Evolutionary conservation across 2,113 vertebrate species (phyloP), one percentile per base, ranked within the genome.

Genomic region (Cryptomyrus ogoouensis): DNA sequence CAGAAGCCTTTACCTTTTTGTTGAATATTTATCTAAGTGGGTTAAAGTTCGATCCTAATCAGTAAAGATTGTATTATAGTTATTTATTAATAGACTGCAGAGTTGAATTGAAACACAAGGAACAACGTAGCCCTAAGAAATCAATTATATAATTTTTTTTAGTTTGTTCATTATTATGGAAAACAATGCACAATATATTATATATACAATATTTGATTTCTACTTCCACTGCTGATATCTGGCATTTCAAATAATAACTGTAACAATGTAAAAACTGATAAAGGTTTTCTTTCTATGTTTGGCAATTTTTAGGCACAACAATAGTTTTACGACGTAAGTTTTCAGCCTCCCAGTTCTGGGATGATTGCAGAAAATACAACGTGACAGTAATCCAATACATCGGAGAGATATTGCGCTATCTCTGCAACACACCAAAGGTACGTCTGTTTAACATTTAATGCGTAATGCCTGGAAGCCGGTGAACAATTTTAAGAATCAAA

Each of bases 281-380:
- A 42, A 52, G 19, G n/a, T 39, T 31, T 87, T 52, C 24, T 52
- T 62, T 44, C 44, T 58, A 12, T 88, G 49, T 56, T 31, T 42
- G 24, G 87, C 8, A 56, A 87, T 27, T 53, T 50, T 1, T 91
- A 98, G 97, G 97, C 88, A 96, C 96, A 17, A 97, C 97, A 27
- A 52, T 98, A 5, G 93, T 96, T 91, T 93, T 98, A 74, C 93
- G 95, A 31, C 93, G 91, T 91, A 98, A 95, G 94, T 98, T 98
- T 94, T 98, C 97, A 91, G 96, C 97, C 90, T 97, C 96, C 88
- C 96, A 97, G 89, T 98, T 98, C 90, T 98, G 97, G 97, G 97
- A 97, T 13, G 97, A 98, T 89, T 98, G 97, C 94, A 96, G 97
- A 92, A 97, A 96, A 93, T 92, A 97, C 42, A 95, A 94, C 0